These are phyloP conservation scores for Troglohyphantes excavatus DNA, from an alignment of 2,888 invertebrate genomes.

Conservation along the genomic window DNA sequence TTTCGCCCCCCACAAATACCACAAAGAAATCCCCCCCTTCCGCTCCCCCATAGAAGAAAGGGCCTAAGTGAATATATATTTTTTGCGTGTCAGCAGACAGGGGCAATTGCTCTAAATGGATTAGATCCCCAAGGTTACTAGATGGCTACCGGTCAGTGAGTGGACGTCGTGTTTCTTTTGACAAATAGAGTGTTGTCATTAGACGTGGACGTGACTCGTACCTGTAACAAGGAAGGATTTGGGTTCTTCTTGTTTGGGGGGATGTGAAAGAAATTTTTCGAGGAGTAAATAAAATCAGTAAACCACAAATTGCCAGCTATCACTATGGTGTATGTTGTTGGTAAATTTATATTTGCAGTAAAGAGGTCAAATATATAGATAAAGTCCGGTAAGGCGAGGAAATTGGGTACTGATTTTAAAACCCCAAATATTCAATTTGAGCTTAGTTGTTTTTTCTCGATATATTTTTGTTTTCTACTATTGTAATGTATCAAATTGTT, in stretches of 20 bases:
- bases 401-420: too few species aligned
- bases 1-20: neutral
- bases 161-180: conserved; percentile 46
- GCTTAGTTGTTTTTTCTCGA: too few species aligned
- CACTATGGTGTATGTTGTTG: too few species aligned
- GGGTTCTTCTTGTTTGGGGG: neutral
- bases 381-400: too few species aligned
- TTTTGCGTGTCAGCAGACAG: conserved; percentile 19
- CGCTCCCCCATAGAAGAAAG: too few species aligned
- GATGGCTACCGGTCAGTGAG: conserved; percentile 20
- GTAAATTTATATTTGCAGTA: too few species aligned
- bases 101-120: conserved; percentile 17
- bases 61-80: conserved; percentile 26
- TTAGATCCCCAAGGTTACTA: conserved; percentile 35
- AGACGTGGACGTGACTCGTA: conserved; percentile 28
- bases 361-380: too few species aligned
- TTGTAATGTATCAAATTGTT: too few species aligned
- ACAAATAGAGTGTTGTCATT: conserved; percentile 41
- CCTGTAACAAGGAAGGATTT: conserved; percentile 9
- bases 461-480: too few species aligned
- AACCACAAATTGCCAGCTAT: too few species aligned
- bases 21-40: neutral
- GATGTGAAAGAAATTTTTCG: neutral
- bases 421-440: too few species aligned
- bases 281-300: neutral